Base-by-base conservation (phyloP, 2,888 invertebrate genomes). In the Nomada hirtipes region DNA sequence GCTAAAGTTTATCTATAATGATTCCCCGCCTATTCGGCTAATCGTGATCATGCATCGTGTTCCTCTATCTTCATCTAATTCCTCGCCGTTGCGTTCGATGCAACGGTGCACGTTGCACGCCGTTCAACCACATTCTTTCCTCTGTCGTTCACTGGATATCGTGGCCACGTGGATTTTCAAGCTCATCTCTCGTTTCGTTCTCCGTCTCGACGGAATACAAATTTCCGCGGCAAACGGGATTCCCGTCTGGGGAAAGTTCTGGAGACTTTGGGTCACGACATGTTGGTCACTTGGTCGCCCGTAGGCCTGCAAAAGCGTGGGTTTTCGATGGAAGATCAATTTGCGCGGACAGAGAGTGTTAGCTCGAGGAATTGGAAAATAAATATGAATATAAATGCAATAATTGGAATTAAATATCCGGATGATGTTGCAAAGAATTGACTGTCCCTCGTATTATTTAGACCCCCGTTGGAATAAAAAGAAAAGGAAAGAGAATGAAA, bases 31-130 rank as follows among this genome's bases (percentile, higher is more conserved):
- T 81, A 78, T 85, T 81, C 52, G 44, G 23, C 77, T 83, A 84
- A 83, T 84, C 84, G 72, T 42, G 70, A 81, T 44, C 75, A 78
- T 83, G 83, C 83, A 84, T 84, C 84, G 70, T 59, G 61, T 60
- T 53, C 36, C 72, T 75, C 69, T 81, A 81, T 85, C 84, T 83
- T 80, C 78, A 78, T 85, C 83, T 81, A 81, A 78, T 83, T 76
- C 65, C 69, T 60, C 42, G 47, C 23, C 42, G 53, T 26, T 36
- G 36, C 36, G 36, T 36, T 64, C 71, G 75, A 29, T 75, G 55
- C 61, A 77, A 69, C 72, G 60, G 55, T 50, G 65, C 70, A 67
- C 70, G 65, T 52, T 75, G 74, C 67, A 71, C 55, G 60, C 73
- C 64, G 36, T 36, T 59, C 36, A 50, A 36, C 69, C 26, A 57